Evolutionary conservation across 1,140 invertebrate species (phyloP).

Genomic region (Drosophila busckii): DNA sequence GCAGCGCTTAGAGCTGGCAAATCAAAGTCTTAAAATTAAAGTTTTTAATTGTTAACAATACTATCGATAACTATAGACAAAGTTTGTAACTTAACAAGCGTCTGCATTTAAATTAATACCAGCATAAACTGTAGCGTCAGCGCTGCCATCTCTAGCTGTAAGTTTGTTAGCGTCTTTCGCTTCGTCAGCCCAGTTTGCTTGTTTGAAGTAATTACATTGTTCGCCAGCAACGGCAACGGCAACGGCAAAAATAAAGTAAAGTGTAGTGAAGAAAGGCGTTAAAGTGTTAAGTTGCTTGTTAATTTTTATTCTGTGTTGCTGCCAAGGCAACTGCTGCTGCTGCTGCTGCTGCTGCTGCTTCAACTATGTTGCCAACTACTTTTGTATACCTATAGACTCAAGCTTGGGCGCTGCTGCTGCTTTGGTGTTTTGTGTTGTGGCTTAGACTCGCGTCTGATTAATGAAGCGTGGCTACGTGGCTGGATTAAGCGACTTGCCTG

Average conservation of each 20-base stretch:
- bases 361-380: conserved; percentile 25
- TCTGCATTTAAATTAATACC: no score
- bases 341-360: conserved; percentile 5
- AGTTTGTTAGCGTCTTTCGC: background rate
- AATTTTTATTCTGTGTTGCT: conserved; percentile 54
- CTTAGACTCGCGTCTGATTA: conserved; percentile 73
- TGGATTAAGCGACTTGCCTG: conserved; percentile 52
- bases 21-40: no score
- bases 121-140: no score
- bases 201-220: conserved; percentile 77
- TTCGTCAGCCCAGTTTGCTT: conserved; percentile 45
- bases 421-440: conserved; percentile 58
- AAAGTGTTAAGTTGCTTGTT: conserved; percentile 77
- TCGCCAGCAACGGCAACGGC: conserved; percentile 65
- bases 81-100: no score
- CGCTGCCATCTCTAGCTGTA: no score
- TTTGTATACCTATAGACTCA: conserved; percentile 10
- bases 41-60: no score
- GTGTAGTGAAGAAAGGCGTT: conserved; percentile 75
- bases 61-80: no score
- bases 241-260: no score
- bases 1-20: no score
- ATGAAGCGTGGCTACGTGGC: conserved; percentile 71
- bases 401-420: conserved; percentile 1
- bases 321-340: conserved; percentile 7